Evolutionary conservation across 2,888 invertebrate genomes (phyloP).

Genomic region (Brachynemurus nebulosus): DNA sequence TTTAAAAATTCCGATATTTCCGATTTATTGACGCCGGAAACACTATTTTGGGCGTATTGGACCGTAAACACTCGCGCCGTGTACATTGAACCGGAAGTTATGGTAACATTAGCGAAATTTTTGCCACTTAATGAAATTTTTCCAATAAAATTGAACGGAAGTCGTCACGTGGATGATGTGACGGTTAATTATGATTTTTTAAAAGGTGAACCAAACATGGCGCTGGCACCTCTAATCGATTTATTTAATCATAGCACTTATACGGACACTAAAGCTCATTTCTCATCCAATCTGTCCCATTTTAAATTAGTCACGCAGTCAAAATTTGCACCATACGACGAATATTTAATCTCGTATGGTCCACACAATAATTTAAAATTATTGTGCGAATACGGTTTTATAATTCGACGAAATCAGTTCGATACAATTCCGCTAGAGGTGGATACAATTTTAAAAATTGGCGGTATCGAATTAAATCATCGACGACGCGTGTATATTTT

Average conservation of each 20-base stretch:
- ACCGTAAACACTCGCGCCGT: slow-evolving; percentile 77
- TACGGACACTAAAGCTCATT: slow-evolving; percentile 37
- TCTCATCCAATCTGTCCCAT: not conserved
- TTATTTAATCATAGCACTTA: slow-evolving; percentile 72
- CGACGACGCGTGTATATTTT: slow-evolving; percentile 43
- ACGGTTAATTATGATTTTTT: slow-evolving; percentile 26
- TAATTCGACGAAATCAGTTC: slow-evolving; percentile 48
- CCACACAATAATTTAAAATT: slow-evolving; percentile 65
- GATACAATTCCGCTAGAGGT: slow-evolving; percentile 49
- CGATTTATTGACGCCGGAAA: slow-evolving; percentile 37
- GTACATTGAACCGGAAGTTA: slow-evolving; percentile 41
- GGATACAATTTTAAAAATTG: slow-evolving; percentile 35
- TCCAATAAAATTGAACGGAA: too few species aligned
- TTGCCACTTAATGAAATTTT: slow-evolving; percentile 22
- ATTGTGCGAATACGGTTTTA: slow-evolving; percentile 81
- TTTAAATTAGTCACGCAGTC: slow-evolving; percentile 29
- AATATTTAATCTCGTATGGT: slow-evolving; percentile 85
- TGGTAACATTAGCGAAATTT: too few species aligned
- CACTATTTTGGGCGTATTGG: slow-evolving; percentile 69
- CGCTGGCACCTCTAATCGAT: slow-evolving; percentile 78
- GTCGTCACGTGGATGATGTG: too few species aligned
- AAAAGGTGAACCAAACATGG: slow-evolving; percentile 48
- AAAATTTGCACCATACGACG: slow-evolving; percentile 43
- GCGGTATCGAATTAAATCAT: slow-evolving; percentile 25
- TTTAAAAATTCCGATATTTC: slow-evolving; percentile 30